A percentile compares a stretch with the other conserved stretches of the same genome.
Evolutionary conservation across 2,888 invertebrate genomes (phyloP).

Genomic region (Drosophila paramelanica): DNA sequence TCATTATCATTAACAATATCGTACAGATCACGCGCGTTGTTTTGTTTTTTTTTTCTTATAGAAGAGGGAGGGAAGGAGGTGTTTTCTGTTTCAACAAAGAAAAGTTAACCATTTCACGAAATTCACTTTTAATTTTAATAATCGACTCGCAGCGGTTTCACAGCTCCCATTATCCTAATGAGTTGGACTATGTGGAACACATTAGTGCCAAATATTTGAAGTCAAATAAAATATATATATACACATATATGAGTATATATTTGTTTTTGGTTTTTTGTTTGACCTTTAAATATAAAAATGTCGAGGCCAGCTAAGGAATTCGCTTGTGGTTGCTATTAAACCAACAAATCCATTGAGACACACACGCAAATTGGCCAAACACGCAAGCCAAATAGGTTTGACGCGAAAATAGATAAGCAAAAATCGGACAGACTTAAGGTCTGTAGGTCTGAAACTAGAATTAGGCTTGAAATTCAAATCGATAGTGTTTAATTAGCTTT

Average conservation of each 20-base stretch:
- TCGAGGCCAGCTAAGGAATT: constrained; percentile 67
- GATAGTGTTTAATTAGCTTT: no score
- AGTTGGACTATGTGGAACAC: constrained; percentile 38
- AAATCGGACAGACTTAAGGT: constrained; percentile 21
- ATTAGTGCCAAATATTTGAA: constrained; percentile 44
- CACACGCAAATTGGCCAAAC: constrained; percentile 73
- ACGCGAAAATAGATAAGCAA: constrained; percentile 12
- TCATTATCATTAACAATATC: constrained; percentile 60
- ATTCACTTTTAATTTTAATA: constrained; percentile 77
- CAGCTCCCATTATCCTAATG: constrained; percentile 50
- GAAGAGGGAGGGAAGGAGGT: neutral
- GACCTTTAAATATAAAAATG: constrained; percentile 66
- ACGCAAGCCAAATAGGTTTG: constrained; percentile 54
- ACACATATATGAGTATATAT: neutral
- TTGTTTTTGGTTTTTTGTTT: neutral
- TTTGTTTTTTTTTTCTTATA: constrained; percentile 16
- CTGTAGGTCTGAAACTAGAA: neutral
- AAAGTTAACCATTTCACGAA: constrained; percentile 64
- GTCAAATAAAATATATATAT: constrained; percentile 9
- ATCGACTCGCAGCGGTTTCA: constrained; percentile 56
- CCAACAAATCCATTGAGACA: constrained; percentile 60
- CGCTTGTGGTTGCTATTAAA: constrained; percentile 46
- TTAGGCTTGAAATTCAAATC: no score
- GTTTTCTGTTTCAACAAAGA: constrained; percentile 35
- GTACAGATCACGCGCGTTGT: constrained; percentile 57